phyloP scores from a whole-genome alignment of 2,113 vertebrate genomes.

The Hoplias malabaricus region DNA sequence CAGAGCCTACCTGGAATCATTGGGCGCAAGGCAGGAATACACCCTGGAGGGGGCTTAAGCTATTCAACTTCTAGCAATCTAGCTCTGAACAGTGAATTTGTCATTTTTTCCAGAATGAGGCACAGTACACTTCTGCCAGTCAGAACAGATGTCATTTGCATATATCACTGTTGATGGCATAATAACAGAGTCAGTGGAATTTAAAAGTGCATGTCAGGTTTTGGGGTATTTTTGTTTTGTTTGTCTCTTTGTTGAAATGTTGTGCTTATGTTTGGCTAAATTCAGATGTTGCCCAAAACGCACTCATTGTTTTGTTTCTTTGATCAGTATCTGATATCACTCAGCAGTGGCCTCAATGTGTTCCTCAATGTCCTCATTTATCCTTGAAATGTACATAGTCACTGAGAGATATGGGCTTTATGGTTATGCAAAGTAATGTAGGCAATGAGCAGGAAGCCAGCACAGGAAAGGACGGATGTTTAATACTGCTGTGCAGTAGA shows the following conservation, averaged over 20 bases:
- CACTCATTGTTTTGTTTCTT: background rate
- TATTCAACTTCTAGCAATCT: too few relatives aligned
- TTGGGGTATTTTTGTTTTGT: background rate
- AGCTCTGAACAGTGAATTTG: too few relatives aligned
- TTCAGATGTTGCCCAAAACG: background rate
- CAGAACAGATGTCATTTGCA: too few relatives aligned
- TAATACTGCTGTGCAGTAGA: constrained; percentile 19
- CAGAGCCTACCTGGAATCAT: too few relatives aligned
- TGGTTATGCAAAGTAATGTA: background rate
- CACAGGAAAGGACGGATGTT: constrained; percentile 49
- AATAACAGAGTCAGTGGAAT: too few relatives aligned
- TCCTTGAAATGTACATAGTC: background rate
- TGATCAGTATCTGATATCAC: background rate
- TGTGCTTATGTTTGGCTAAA: background rate
- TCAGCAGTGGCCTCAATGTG: background rate
- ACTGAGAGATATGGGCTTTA: background rate
- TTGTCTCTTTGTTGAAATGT: background rate
- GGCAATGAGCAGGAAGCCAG: constrained; percentile 38
- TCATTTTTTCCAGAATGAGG: too few relatives aligned
- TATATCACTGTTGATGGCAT: too few relatives aligned
- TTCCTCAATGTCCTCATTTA: background rate
- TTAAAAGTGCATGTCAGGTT: background rate
- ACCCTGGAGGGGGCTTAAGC: too few relatives aligned
- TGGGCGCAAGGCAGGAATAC: too few relatives aligned
- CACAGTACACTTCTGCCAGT: too few relatives aligned